Evolutionary conservation across 2,797 vertebrate genomes (phyloP).

Genomic region (Macropodus opercularis): DNA sequence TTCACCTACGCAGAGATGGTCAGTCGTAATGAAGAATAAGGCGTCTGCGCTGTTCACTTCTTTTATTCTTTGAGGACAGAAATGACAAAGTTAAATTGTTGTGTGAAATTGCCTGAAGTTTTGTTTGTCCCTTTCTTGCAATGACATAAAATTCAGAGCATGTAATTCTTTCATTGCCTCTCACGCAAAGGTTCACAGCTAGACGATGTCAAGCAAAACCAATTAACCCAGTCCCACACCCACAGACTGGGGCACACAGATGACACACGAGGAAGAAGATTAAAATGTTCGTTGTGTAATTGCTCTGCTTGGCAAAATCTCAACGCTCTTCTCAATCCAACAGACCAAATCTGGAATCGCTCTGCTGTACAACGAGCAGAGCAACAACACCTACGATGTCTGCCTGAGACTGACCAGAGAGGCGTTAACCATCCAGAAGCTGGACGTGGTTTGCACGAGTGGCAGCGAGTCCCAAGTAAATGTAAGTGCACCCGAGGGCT

Average conservation of each 20-base stretch:
- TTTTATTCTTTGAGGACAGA: no score
- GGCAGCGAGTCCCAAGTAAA: slow-evolving; percentile 85
- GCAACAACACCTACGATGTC: slow-evolving; percentile 88
- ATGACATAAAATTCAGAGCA: slow-evolving; percentile 11
- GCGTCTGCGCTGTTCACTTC: slow-evolving; percentile 1
- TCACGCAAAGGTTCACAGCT: slow-evolving; percentile 29
- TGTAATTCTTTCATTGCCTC: not conserved
- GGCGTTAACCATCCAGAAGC: slow-evolving; percentile 90
- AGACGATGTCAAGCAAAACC: slow-evolving; percentile 42
- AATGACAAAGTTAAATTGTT: slow-evolving; percentile 5
- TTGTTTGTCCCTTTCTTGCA: slow-evolving; percentile 17
- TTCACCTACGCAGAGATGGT: not conserved
- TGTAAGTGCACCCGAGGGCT: slow-evolving; percentile 86
- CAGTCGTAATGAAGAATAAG: not conserved
- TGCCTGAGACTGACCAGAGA: slow-evolving; percentile 91
- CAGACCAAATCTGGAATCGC: slow-evolving; percentile 93
- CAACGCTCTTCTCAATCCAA: slow-evolving; percentile 66
- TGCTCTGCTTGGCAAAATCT: slow-evolving; percentile 55
- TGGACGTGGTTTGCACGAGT: slow-evolving; percentile 89
- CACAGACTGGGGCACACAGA: slow-evolving; percentile 32
- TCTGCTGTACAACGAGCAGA: slow-evolving; percentile 86
- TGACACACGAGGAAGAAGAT: slow-evolving; percentile 56
- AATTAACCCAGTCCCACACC: slow-evolving; percentile 41
- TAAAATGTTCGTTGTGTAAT: slow-evolving; percentile 67
- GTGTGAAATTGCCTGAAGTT: slow-evolving; percentile 5